Conservation (phyloP, 2,888 invertebrate genomes). For the Glaucopsyche alexis region DNA sequence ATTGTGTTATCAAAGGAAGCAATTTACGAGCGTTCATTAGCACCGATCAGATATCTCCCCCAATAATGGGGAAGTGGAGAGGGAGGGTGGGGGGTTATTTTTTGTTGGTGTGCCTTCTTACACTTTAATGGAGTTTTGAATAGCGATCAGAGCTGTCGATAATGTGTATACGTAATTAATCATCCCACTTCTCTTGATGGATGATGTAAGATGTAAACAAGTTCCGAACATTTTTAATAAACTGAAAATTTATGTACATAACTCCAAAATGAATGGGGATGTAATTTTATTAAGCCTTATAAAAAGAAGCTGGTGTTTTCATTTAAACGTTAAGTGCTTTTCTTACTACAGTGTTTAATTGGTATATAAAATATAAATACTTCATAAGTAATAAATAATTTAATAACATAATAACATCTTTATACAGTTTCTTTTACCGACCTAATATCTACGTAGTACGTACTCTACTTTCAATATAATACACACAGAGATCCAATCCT, state of each 20-base stretch:
- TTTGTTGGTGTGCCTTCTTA: slow-evolving; percentile 32
- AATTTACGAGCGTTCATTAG: slow-evolving; percentile 30
- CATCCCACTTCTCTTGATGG: slow-evolving; percentile 46
- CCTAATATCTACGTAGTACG: neutral
- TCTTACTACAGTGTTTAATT: neutral
- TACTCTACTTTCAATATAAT: neutral
- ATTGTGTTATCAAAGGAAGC: slow-evolving; percentile 29
- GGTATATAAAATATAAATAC: too few species aligned
- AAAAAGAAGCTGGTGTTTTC: neutral
- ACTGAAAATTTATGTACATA: slow-evolving; percentile 26
- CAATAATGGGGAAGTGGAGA: slow-evolving; percentile 18
- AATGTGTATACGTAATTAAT: slow-evolving; percentile 58
- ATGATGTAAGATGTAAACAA: slow-evolving; percentile 52
- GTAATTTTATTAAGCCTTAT: slow-evolving; percentile 16
- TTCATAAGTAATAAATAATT: too few species aligned
- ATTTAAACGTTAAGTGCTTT: neutral
- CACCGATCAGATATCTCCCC: slow-evolving; percentile 29
- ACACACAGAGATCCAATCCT: neutral
- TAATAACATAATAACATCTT: too few species aligned
- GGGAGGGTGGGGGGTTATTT: slow-evolving; percentile 7
- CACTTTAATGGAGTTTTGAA: slow-evolving; percentile 33
- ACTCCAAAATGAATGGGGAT: slow-evolving; percentile 17
- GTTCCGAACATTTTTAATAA: slow-evolving; percentile 45
- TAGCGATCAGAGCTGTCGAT: slow-evolving; percentile 48
- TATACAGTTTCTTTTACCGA: neutral